A percentile compares a stretch with the other conserved stretches of the same genome.
Conservation (phyloP, 2,888 invertebrate genomes). For the Notodonta ziczac region DNA sequence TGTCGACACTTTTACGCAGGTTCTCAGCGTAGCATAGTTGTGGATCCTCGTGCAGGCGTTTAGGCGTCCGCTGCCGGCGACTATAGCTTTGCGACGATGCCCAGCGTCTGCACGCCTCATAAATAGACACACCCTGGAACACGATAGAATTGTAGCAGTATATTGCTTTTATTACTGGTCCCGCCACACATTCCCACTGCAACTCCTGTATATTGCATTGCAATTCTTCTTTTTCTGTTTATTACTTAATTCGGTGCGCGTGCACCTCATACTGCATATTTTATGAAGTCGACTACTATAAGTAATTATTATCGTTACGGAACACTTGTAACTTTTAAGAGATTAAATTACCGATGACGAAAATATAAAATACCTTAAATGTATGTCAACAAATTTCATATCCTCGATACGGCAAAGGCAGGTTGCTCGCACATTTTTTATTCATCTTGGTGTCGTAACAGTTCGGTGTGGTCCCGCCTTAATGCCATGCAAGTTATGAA, state of each 20-base stretch:
- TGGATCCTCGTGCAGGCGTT: slow-evolving; percentile 87
- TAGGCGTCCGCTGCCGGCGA: slow-evolving; percentile 78
- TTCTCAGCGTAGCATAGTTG: slow-evolving; percentile 86
- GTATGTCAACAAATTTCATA: slow-evolving; percentile 55
- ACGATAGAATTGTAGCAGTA: not conserved
- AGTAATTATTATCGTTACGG: slow-evolving; percentile 36
- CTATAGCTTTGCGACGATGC: slow-evolving; percentile 54
- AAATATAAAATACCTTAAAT: slow-evolving; percentile 45
- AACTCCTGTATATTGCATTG: too few species aligned
- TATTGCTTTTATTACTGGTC: too few species aligned
- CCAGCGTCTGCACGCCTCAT: slow-evolving; percentile 62
- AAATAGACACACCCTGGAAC: slow-evolving; percentile 60
- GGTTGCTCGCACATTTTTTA: slow-evolving; percentile 64
- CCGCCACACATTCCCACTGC: too few species aligned
- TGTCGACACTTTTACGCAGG: slow-evolving; percentile 87
- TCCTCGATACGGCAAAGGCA: slow-evolving; percentile 49
- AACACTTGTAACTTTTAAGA: slow-evolving; percentile 33
- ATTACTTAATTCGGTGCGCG: too few species aligned
- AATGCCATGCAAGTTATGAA: slow-evolving; percentile 41
- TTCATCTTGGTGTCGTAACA: slow-evolving; percentile 52
- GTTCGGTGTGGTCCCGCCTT: slow-evolving; percentile 40
- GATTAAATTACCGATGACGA: slow-evolving; percentile 46
- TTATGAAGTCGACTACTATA: slow-evolving; percentile 27
- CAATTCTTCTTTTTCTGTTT: too few species aligned
- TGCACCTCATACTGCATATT: not conserved